Conservation (phyloP, 2,797 vertebrate genomes). For the Notolabrus celidotus region DNA sequence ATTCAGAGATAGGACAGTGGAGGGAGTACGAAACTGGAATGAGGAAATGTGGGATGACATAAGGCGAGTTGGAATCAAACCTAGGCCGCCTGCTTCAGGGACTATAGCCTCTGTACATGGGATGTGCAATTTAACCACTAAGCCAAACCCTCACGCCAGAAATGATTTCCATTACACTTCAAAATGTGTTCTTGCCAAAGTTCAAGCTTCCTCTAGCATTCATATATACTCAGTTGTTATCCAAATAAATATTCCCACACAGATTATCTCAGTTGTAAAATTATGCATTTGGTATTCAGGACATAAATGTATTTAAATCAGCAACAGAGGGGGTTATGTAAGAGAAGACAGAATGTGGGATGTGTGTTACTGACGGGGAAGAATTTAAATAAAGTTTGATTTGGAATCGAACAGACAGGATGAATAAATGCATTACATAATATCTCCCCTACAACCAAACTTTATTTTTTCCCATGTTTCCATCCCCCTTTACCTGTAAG, state of each 20-base stretch:
- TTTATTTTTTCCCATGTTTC: neutral
- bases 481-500: conserved; percentile 90
- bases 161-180: neutral
- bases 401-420: conserved; percentile 7
- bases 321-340: neutral
- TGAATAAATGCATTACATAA: conserved; percentile 14
- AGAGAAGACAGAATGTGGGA: conserved; percentile 5
- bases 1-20: no score
- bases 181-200: neutral
- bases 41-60: no score
- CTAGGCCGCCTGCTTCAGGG: no score
- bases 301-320: neutral
- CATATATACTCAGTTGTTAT: no score
- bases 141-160: no score
- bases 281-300: neutral
- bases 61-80: no score
- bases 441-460: neutral
- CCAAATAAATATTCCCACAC: neutral
- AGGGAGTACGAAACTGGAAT: no score
- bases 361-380: conserved; percentile 18
- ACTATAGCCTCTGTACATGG: no score
- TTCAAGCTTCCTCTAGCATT: neutral
- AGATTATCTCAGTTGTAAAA: neutral
- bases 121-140: no score
- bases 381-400: conserved; percentile 11